phyloP scores from a whole-genome alignment of 2,797 vertebrate species.

The Pterois miles region DNA sequence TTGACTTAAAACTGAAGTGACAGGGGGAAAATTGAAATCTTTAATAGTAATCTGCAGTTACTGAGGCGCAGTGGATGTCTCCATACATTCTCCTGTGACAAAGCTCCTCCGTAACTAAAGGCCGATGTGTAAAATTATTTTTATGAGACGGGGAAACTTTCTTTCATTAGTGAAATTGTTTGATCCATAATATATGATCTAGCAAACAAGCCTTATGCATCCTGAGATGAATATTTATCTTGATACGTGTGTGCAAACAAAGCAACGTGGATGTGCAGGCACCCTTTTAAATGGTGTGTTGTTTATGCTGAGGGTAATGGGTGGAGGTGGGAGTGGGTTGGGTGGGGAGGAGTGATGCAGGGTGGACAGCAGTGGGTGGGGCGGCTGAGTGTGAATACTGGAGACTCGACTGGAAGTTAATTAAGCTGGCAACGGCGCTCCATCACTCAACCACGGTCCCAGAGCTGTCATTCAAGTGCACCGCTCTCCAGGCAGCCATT shows the following conservation, averaged over 20 bases:
- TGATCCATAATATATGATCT: constrained; percentile 58
- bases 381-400: constrained; percentile 61
- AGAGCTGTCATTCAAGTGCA: constrained; percentile 74
- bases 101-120: constrained; percentile 2
- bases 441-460: constrained; percentile 73
- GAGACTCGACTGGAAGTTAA: constrained; percentile 78
- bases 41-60: constrained; percentile 73
- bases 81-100: constrained; percentile 43
- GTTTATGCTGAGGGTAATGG: constrained; percentile 59
- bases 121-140: constrained; percentile 5
- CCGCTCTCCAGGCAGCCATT: constrained; percentile 77
- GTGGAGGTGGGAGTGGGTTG: neutral
- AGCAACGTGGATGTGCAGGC: constrained; percentile 22
- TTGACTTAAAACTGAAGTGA: constrained; percentile 78
- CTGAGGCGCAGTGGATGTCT: constrained; percentile 55
- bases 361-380: neutral
- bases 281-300: constrained; percentile 63
- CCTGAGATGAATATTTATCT: constrained; percentile 49
- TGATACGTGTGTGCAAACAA: constrained; percentile 41
- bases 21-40: constrained; percentile 74
- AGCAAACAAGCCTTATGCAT: constrained; percentile 15
- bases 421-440: constrained; percentile 73
- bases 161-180: constrained; percentile 52
- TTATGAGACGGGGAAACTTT: constrained; percentile 17
- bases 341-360: neutral